phyloP scores from a whole-genome alignment of 2,113 vertebrate species.

The Malaclemys terrapin region DNA sequence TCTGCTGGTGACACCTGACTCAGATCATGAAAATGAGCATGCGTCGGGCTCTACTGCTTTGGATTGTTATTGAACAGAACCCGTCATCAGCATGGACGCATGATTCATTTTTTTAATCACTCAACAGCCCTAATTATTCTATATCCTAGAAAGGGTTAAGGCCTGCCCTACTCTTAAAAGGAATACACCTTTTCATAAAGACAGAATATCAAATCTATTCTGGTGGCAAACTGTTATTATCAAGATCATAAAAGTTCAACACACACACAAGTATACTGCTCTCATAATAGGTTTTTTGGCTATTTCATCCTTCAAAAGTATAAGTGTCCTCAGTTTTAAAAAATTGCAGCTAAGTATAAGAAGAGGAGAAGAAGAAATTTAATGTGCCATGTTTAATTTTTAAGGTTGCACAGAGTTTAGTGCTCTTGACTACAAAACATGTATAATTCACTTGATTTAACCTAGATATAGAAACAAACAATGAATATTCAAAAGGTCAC shows the following conservation, averaged over 20 bases:
- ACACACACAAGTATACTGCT: neutral
- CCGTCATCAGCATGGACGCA: too few species aligned
- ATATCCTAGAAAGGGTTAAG: neutral
- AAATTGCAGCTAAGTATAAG: neutral
- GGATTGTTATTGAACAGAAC: too few species aligned
- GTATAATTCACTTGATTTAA: neutral
- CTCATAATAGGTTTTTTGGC: neutral
- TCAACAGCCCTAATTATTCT: neutral
- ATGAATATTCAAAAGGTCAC: neutral
- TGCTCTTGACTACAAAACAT: neutral
- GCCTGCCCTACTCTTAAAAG: neutral
- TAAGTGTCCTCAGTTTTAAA: neutral
- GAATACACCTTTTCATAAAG: neutral
- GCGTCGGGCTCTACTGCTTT: too few species aligned
- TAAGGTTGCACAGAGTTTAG: neutral
- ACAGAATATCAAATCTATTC: neutral
- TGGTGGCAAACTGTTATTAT: neutral
- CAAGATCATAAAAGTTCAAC: neutral
- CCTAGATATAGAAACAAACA: neutral
- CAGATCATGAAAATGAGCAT: too few species aligned
- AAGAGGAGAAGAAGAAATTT: neutral
- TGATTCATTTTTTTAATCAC: too few species aligned
- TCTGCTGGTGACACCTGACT: too few species aligned
- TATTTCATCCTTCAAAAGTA: neutral
- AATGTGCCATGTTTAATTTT: neutral